Percentiles rank a stretch among this genome's conserved stretches.
phyloP scores from a whole-genome alignment of 1,140 invertebrate species.

The Triops longicaudatus region DNA sequence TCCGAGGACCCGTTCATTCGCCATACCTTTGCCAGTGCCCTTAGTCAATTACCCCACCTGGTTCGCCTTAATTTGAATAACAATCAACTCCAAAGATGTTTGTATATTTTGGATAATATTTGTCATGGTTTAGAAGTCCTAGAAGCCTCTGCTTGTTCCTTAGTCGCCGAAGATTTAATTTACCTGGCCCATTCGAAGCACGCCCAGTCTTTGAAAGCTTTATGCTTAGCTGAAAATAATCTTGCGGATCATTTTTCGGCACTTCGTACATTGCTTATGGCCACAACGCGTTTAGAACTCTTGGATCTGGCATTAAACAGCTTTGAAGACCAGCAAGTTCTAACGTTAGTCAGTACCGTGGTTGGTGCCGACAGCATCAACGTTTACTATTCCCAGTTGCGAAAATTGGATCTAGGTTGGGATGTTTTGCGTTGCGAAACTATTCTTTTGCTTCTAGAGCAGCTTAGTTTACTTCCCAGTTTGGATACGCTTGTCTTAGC shows the following conservation, averaged over 20 bases:
- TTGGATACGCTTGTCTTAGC: background rate
- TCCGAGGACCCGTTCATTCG: background rate
- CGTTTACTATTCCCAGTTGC: background rate
- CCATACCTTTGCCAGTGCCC: background rate
- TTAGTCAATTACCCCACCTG: slow-evolving; percentile 12
- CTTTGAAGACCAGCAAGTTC: slow-evolving; percentile 23
- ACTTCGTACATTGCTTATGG: background rate
- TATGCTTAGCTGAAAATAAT: slow-evolving; percentile 18
- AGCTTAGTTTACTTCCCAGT: background rate
- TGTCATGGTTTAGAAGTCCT: slow-evolving; percentile 21
- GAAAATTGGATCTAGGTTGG: background rate
- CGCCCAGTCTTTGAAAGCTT: slow-evolving; percentile 1
- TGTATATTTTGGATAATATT: background rate
- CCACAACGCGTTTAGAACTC: background rate
- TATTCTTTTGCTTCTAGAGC: background rate
- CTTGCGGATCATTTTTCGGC: background rate
- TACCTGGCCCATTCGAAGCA: slow-evolving; percentile 21
- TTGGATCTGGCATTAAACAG: slow-evolving; percentile 25
- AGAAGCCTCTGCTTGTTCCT: slow-evolving; percentile 20
- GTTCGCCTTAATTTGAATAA: slow-evolving; percentile 21
- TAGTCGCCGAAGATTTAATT: slow-evolving; percentile 15
- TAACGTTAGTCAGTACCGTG: background rate
- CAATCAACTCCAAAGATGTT: slow-evolving; percentile 18
- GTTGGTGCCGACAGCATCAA: background rate
- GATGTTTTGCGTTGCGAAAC: background rate